Evolutionary conservation across 92 coral and sea anemone species (phyloP).

Genomic region (Umimayanthus chanpuru): DNA sequence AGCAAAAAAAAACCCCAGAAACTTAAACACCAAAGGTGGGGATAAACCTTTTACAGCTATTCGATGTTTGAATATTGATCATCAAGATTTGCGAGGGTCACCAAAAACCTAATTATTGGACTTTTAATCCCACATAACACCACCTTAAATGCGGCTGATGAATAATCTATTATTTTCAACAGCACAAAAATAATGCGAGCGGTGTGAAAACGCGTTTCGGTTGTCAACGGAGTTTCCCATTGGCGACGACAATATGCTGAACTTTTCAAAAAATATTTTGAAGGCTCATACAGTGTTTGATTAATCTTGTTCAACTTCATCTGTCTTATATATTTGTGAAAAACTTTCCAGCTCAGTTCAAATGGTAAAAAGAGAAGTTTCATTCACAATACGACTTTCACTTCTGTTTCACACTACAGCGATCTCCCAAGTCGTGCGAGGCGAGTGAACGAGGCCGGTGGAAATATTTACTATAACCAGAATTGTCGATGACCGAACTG

Average conservation of each 20-base stretch:
- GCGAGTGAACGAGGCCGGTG: neutral
- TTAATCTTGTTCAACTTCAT: neutral
- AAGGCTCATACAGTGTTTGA: neutral
- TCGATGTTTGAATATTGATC: neutral
- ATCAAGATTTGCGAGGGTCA: neutral
- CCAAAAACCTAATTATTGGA: neutral
- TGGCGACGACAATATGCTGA: constrained; percentile 8
- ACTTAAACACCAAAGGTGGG: neutral
- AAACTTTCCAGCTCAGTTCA: neutral
- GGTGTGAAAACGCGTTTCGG: neutral
- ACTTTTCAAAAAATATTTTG: constrained; percentile 4
- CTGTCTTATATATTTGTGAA: neutral
- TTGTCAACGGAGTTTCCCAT: neutral
- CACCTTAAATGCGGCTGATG: neutral
- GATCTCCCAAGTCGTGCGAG: neutral
- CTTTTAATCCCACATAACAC: neutral
- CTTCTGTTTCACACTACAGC: neutral
- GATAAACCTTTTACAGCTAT: neutral
- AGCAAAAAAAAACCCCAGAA: neutral
- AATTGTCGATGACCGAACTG: neutral
- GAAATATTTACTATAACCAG: neutral
- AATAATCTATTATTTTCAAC: neutral
- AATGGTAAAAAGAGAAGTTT: neutral
- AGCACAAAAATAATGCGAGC: neutral
- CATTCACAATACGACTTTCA: neutral